phyloP scores from a whole-genome alignment of 92 coral and sea anemone genomes.

The Porites lobata region DNA sequence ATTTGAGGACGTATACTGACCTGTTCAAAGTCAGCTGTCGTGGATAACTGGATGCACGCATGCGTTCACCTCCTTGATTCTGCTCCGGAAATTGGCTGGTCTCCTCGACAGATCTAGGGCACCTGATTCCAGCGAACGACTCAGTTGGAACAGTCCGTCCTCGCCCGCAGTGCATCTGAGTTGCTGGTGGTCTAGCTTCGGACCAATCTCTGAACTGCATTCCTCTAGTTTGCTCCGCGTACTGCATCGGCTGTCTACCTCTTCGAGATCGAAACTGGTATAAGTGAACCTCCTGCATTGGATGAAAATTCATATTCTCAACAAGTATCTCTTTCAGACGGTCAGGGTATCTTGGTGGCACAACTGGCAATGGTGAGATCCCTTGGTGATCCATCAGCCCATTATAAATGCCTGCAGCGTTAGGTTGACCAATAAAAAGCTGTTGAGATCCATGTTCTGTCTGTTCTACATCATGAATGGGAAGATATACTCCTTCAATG shows the following conservation, averaged over 20 bases:
- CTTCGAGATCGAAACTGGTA: not conserved
- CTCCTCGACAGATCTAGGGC: not conserved
- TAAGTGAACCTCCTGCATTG: not conserved
- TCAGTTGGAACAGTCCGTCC: not conserved
- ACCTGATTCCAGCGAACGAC: not conserved
- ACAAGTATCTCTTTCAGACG: too few relatives aligned
- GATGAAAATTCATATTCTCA: not conserved
- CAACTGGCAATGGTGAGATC: too few relatives aligned
- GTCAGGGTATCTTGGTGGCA: too few relatives aligned
- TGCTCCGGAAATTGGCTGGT: not conserved
- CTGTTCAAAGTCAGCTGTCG: not conserved
- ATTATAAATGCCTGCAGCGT: not conserved
- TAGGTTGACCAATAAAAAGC: not conserved
- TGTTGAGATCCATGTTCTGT: not conserved
- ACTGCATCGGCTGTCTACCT: not conserved
- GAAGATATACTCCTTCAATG: not conserved
- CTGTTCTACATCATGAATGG: not conserved
- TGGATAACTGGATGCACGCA: not conserved
- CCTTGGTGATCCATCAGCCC: not conserved
- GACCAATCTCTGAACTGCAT: not conserved
- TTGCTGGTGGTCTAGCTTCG: not conserved
- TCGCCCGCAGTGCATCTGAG: not conserved
- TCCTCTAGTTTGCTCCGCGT: not conserved
- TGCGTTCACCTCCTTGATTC: not conserved
- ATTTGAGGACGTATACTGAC: too few relatives aligned